Conservation (phyloP, 1,140 invertebrate species). For the Drosophila ficusphila region DNA sequence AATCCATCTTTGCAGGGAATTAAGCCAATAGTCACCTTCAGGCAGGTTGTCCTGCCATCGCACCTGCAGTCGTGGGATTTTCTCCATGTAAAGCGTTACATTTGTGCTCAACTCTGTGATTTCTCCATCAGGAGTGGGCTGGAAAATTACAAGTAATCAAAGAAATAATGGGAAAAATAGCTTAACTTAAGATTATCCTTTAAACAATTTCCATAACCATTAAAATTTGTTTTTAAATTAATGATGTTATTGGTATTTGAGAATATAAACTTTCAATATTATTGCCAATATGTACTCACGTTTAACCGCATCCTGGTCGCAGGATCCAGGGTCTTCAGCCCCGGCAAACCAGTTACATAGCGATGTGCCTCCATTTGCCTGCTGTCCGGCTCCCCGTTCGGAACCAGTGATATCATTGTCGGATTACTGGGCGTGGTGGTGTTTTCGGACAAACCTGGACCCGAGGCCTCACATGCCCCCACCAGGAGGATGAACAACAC, state of each 20-base stretch:
- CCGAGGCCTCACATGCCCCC: background rate
- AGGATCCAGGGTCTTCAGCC: background rate
- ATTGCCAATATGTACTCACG: constrained; percentile 22
- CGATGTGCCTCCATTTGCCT: background rate
- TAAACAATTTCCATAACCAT: too few species aligned
- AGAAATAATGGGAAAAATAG: background rate
- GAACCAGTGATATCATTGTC: constrained; percentile 1
- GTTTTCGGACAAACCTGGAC: background rate
- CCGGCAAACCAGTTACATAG: constrained; percentile 5
- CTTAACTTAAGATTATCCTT: background rate
- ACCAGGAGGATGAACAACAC: constrained; percentile 5
- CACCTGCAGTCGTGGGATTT: constrained; percentile 64
- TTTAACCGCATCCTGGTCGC: constrained; percentile 4
- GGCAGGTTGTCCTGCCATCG: constrained; percentile 74
- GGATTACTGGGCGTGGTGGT: background rate
- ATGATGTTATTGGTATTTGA: too few species aligned
- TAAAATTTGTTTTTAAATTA: too few species aligned
- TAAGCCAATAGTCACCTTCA: constrained; percentile 41
- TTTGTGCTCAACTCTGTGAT: constrained; percentile 59
- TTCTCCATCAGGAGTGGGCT: constrained; percentile 15
- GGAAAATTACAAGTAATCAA: background rate
- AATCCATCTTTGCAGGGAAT: background rate
- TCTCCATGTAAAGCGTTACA: constrained; percentile 63
- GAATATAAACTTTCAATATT: too few species aligned
- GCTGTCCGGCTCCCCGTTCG: background rate